Evolutionary conservation across 2,888 invertebrate species (phyloP), one percentile per base, ranked within the genome.

Genomic region (Rhagophthalmus giganteus): DNA sequence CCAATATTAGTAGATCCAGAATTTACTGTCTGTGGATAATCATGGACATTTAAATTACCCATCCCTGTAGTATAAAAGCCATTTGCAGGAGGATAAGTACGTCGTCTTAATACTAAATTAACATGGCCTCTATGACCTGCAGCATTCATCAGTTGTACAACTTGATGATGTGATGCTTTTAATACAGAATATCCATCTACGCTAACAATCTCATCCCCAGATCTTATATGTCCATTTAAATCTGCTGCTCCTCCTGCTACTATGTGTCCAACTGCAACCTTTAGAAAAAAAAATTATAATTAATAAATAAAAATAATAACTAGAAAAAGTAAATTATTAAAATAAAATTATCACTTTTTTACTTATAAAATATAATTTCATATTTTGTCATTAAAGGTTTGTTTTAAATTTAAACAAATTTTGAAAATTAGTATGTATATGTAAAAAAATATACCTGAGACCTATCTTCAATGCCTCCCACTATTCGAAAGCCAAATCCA

Each of bases 401-500:
- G n/a, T n/a, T n/a, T n/a, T n/a, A n/a, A 24, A 24, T 24, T 24
- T 24, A 24, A 24, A 24, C 6, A 24, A 24, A 24, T 24, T 24
- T 7, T 6, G 7, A 24, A 24, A 24, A 7, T 9, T 10, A 2
- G 26, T 11, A 14, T n/a, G 30, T 33, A 10, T 10, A 51, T 33
- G 5, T 25, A 25, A 50, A 26, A 34, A 11, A 25, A 69, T 76
- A 69, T 74, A 86, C 94, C 76, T 95, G 89, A 57, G 94, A 94
- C 48, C 94, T 93, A 78, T 98, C 97, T 76, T 98, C 98, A 1
- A 94, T 94, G 27, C 99, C 99, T 12, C 98, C 98, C 20, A 98
- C 92, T 69, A 99, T 95, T 55, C 98, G 83, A 78, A 99, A 99
- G 5, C 98, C 99, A 78, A 99, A 99, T 1, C 98, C 98, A 45